phyloP scores from a whole-genome alignment of 1,140 invertebrate species.

The Brachionus rotundiformis region DNA sequence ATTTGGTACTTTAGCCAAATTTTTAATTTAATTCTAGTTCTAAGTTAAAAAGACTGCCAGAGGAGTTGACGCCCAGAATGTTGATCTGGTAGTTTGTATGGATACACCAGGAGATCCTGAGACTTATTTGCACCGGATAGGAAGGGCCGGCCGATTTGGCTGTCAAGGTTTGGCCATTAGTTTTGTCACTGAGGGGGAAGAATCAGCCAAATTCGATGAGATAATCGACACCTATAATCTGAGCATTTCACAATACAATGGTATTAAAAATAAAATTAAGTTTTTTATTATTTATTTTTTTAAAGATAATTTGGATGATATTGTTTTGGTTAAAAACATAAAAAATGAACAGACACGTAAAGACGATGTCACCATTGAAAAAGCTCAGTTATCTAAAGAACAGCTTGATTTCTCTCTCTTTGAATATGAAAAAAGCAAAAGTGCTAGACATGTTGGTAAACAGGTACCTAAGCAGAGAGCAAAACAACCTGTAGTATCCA shows the following conservation, averaged over 20 bases:
- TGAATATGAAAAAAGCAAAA: slow-evolving; percentile 31
- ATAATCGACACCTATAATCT: slow-evolving; percentile 33
- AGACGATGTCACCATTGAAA: slow-evolving; percentile 47
- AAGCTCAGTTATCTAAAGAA: slow-evolving; percentile 9
- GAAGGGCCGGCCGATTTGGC: slow-evolving; percentile 39
- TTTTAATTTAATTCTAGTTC: too few species aligned
- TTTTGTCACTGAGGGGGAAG: slow-evolving; percentile 14
- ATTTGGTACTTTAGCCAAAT: slow-evolving; percentile 68
- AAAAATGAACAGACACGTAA: neutral
- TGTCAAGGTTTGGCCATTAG: slow-evolving; percentile 42
- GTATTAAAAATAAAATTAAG: neutral
- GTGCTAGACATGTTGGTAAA: neutral
- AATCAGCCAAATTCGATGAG: slow-evolving; percentile 24
- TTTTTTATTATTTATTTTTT: neutral
- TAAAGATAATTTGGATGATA: slow-evolving; percentile 19
- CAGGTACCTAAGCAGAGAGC: neutral
- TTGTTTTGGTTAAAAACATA: neutral
- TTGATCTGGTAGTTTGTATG: slow-evolving; percentile 89
- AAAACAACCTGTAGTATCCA: neutral
- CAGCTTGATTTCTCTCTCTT: slow-evolving; percentile 24
- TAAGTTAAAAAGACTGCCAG: slow-evolving; percentile 65
- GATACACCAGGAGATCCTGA: slow-evolving; percentile 78
- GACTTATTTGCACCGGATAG: slow-evolving; percentile 89
- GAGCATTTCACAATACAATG: neutral
- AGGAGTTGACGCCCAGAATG: slow-evolving; percentile 85